Evolutionary conservation across 2,797 vertebrate species (phyloP).

Genomic region (Carduelis carduelis): DNA sequence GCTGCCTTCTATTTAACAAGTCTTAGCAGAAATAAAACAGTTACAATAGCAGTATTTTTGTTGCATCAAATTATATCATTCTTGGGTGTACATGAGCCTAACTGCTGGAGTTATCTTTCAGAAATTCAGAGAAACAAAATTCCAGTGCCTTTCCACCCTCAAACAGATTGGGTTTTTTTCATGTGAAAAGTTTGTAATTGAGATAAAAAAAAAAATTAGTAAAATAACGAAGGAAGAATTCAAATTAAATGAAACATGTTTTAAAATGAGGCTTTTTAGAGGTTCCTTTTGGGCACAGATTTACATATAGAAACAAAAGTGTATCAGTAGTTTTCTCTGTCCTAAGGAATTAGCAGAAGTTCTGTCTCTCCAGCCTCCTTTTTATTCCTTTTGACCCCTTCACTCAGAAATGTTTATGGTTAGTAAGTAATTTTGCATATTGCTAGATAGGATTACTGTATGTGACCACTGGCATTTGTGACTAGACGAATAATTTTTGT

Average conservation of each 20-base stretch:
- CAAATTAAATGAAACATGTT: not conserved
- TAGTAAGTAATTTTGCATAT: not conserved
- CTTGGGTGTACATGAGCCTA: not conserved
- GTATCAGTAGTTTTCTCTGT: not conserved
- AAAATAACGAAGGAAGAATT: not conserved
- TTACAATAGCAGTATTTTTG: not conserved
- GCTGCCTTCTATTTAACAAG: not conserved
- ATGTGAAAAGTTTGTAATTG: not conserved
- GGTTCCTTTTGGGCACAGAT: not conserved
- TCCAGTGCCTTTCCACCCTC: not conserved
- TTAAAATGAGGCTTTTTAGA: not conserved
- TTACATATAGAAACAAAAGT: not conserved
- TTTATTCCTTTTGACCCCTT: not conserved
- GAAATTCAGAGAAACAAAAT: not conserved
- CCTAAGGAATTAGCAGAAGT: not conserved
- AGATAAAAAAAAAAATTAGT: not conserved
- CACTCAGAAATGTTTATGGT: not conserved
- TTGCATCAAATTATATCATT: not conserved
- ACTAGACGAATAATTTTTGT: not conserved
- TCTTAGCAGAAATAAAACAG: not conserved
- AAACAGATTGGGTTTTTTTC: not conserved
- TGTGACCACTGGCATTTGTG: not conserved
- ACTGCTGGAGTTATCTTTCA: not conserved
- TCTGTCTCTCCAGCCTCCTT: not conserved
- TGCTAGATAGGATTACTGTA: not conserved